Base-by-base conservation (phyloP, 2,797 vertebrate genomes). In the Erethizon dorsatum region DNA sequence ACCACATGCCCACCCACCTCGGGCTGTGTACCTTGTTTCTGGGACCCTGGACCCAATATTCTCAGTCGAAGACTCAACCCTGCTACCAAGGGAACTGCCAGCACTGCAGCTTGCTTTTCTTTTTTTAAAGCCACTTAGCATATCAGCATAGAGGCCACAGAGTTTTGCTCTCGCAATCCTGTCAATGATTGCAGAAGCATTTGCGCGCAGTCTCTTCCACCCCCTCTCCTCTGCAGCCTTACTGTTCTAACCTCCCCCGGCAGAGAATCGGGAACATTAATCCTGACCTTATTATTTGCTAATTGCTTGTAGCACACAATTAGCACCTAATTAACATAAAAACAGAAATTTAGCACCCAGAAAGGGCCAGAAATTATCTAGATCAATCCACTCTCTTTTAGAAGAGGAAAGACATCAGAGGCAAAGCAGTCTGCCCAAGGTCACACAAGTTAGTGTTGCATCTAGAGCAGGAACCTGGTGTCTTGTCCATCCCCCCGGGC, bases 301-400 rank as follows among this genome's bases (percentile, higher is more conserved):
- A 97, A 97, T 98, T 98, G 92, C 96, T 96, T 93, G 69, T 31
- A 96, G 92, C 95, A 92, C 69, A 94, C 75, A 98, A 97, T 97
- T 98, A 96, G 96, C 47, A 96, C 89, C 96, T 96, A 97, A 98
- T 97, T 97, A 97, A 96, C 94, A 98, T 94, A 97, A 96, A 97
- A 97, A 92, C 92, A 97, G 73, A 97, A 85, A 90, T 96, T 88
- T 75, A 97, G 92, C 57, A 86, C 87, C 90, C 88, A 88, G 61
- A 95, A 93, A 80, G 89, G 52, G 83, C 91, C 69, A 85, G 88
- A 91, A 96, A 97, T 97, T 52, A 98, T 97, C 96, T 97, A 94
- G 96, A 97, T 96, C 94, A 96, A 84, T 77, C 33, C 79, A 71
- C 50, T 88, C 88, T 95, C 73, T 95, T 95, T 94, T 90, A 82